Evolutionary conservation across 2,113 vertebrate species (phyloP).

Genomic region (Hydrochoerus hydrochaeris): DNA sequence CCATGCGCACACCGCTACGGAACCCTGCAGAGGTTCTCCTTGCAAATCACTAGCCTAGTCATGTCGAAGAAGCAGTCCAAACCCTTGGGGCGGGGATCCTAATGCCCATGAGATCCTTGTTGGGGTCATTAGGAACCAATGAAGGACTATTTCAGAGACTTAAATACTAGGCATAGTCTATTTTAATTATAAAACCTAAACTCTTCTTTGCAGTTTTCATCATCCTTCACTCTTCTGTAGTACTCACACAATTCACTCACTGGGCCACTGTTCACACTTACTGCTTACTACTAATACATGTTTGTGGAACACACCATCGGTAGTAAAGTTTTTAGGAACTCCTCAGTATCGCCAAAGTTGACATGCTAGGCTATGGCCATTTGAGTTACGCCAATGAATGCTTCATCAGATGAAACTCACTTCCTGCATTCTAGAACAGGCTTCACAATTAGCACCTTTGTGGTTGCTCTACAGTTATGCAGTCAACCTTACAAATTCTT

Average conservation of each 20-base stretch:
- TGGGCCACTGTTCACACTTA: not conserved
- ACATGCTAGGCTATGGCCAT: not conserved
- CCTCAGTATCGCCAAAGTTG: not conserved
- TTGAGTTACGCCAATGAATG: not conserved
- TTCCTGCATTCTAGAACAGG: not conserved
- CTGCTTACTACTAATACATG: not conserved
- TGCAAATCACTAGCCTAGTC: not conserved
- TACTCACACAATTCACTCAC: not conserved
- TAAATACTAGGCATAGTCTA: not conserved
- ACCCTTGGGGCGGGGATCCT: not conserved
- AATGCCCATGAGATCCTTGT: not conserved
- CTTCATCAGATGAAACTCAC: not conserved
- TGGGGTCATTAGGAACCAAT: not conserved
- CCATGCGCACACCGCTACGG: not conserved
- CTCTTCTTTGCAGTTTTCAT: not conserved
- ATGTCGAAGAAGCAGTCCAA: not conserved
- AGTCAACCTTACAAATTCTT: not conserved
- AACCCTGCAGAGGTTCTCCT: not conserved
- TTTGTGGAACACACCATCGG: not conserved
- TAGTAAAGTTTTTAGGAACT: not conserved
- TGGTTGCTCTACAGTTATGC: not conserved
- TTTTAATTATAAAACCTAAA: conserved; percentile 12
- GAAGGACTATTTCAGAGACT: not conserved
- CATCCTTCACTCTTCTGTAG: not conserved
- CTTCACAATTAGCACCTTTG: not conserved